These are phyloP conservation scores for Raillietiella orientalis DNA, from an alignment of 2,888 invertebrate genomes.

Conservation along the genomic window DNA sequence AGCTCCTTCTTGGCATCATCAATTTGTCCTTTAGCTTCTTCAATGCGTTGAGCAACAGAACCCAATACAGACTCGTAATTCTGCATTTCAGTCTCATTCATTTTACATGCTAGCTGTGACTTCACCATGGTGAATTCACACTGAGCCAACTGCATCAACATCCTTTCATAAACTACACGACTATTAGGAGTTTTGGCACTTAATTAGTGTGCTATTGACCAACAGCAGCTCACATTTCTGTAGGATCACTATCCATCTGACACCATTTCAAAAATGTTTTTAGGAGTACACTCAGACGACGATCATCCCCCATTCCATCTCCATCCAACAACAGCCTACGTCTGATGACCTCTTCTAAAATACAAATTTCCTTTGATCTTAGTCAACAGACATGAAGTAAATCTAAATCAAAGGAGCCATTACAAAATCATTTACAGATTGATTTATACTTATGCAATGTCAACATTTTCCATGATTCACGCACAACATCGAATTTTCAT, in stretches of 20 bases:
- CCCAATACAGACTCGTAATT: conserved; percentile 45
- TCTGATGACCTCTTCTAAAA: conserved; percentile 68
- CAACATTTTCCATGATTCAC: too few species aligned
- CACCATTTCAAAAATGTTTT: conserved; percentile 25
- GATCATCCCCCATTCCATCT: conserved; percentile 85
- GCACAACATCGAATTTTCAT: too few species aligned
- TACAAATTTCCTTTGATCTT: too few species aligned
- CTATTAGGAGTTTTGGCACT: conserved; percentile 1
- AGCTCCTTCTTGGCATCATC: conserved; percentile 30
- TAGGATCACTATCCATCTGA: conserved; percentile 7
- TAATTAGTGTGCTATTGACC: background rate
- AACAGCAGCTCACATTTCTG: conserved; percentile 10
- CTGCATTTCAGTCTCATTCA: conserved; percentile 48
- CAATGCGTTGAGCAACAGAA: conserved; percentile 42
- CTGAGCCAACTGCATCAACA: conserved; percentile 48
- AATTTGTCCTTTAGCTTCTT: conserved; percentile 42
- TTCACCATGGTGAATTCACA: conserved; percentile 62
- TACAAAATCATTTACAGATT: too few species aligned
- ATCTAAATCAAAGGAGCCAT: too few species aligned
- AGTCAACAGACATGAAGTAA: too few species aligned
- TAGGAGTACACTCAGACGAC: conserved; percentile 46
- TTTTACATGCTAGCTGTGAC: conserved; percentile 38
- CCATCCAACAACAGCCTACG: conserved; percentile 73
- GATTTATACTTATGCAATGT: too few species aligned
- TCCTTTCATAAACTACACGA: conserved; percentile 31